Percentiles rank a stretch among this genome's conserved stretches.
Conservation (phyloP, 2,888 invertebrate species). For the Plebejus melissa region DNA sequence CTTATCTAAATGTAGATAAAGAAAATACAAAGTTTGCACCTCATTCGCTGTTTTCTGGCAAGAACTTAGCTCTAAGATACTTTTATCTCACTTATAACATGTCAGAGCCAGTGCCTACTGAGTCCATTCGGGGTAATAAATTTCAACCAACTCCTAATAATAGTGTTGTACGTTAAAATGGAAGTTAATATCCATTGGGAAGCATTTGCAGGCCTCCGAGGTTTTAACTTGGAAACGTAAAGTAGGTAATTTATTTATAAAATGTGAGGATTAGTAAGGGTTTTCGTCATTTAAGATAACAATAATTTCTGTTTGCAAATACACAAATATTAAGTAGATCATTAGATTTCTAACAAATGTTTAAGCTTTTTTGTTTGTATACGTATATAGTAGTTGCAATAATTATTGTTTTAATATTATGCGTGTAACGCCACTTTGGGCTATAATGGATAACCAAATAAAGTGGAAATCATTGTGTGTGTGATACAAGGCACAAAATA, state of each 20-base stretch:
- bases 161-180: background rate
- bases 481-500: no score
- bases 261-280: background rate
- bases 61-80: background rate
- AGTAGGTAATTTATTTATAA: background rate
- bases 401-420: no score
- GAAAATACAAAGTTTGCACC: background rate
- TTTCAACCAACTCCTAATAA: conserved; percentile 9
- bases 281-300: no score
- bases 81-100: conserved; percentile 9
- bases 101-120: background rate
- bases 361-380: no score
- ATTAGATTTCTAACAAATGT: no score
- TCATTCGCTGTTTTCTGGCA: background rate
- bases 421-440: no score
- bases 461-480: no score
- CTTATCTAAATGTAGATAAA: background rate
- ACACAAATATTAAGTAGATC: no score
- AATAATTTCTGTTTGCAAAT: no score
- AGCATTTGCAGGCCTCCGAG: background rate
- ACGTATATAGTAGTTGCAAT: no score
- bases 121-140: conserved; percentile 1
- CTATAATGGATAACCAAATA: no score
- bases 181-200: conserved; percentile 6
- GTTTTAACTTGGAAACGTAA: background rate